These are phyloP conservation scores for Glomeris maerens DNA, from an alignment of 1,140 invertebrate genomes.

Conservation along the genomic window DNA sequence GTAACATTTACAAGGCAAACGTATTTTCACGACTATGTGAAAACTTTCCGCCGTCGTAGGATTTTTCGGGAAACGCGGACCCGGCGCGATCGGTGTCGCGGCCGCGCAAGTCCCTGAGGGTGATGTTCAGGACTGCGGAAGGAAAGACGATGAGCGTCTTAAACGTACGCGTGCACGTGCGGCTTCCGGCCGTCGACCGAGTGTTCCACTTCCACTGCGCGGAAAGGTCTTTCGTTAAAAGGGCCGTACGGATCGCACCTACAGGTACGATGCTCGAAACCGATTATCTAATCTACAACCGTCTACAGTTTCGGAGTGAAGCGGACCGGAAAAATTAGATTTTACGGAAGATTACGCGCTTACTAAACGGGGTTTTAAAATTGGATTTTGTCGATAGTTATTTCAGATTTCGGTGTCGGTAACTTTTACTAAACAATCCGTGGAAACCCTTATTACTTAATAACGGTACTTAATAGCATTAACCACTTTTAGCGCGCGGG, in stretches of 20 bases:
- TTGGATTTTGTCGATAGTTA: too few species aligned
- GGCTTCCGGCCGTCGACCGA: neutral
- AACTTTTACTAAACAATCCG: too few species aligned
- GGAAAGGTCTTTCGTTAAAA: neutral
- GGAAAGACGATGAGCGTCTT: conserved; percentile 6
- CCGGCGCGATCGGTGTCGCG: neutral
- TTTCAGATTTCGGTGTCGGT: too few species aligned
- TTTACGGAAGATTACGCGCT: too few species aligned
- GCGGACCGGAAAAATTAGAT: too few species aligned
- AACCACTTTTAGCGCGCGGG: too few species aligned
- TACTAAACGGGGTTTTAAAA: too few species aligned
- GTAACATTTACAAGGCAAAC: neutral
- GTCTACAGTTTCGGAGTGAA: too few species aligned
- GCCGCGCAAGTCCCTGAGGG: neutral
- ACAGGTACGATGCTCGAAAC: too few species aligned
- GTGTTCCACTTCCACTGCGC: neutral
- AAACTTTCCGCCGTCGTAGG: neutral
- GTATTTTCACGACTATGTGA: neutral
- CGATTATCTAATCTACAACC: too few species aligned
- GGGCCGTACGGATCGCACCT: neutral
- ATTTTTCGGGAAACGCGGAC: neutral
- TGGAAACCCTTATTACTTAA: too few species aligned
- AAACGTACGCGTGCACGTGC: conserved; percentile 2
- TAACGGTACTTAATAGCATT: too few species aligned
- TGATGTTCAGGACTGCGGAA: conserved; percentile 11